Evolutionary conservation across 2,888 invertebrate species (phyloP).

Genomic region (Apomyelois bistriatella): DNA sequence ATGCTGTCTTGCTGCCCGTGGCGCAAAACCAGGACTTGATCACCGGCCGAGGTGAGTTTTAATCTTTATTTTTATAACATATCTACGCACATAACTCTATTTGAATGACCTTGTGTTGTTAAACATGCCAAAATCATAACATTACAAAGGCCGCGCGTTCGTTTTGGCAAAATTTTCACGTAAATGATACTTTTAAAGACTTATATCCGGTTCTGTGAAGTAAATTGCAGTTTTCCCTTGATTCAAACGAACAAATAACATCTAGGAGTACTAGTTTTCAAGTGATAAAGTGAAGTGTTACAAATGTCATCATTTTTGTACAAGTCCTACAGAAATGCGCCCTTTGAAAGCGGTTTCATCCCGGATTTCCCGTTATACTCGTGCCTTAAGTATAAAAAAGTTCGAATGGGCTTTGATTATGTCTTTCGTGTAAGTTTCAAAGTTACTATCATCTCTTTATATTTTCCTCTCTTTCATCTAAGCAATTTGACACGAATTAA

Average conservation of each 20-base stretch:
- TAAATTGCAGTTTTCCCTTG: neutral
- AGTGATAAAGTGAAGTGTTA: neutral
- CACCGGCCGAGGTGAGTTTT: slow-evolving; percentile 66
- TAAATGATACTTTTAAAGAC: neutral
- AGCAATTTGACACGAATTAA: neutral
- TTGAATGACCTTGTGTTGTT: slow-evolving; percentile 40
- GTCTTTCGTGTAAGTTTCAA: slow-evolving; percentile 40
- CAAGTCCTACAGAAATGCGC: slow-evolving; percentile 60
- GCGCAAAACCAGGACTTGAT: slow-evolving; percentile 57
- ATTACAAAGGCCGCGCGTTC: slow-evolving; percentile 35
- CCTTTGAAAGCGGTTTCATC: slow-evolving; percentile 57
- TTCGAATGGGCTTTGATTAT: slow-evolving; percentile 43
- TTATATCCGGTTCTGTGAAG: neutral
- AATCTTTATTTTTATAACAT: slow-evolving; percentile 55
- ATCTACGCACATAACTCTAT: slow-evolving; percentile 35
- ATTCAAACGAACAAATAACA: neutral
- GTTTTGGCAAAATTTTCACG: slow-evolving; percentile 24
- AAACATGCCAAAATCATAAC: slow-evolving; percentile 37
- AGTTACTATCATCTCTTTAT: neutral
- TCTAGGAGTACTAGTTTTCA: neutral
- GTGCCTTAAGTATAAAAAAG: slow-evolving; percentile 42
- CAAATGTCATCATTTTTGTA: slow-evolving; percentile 60
- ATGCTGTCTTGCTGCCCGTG: slow-evolving; percentile 85
- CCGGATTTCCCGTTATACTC: slow-evolving; percentile 47
- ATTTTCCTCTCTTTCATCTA: too few species aligned